Percentiles rank a stretch among this genome's conserved stretches.
These are phyloP conservation scores for Archilochus colubris DNA, from an alignment of 2,113 vertebrate genomes.

Conservation along the genomic window DNA sequence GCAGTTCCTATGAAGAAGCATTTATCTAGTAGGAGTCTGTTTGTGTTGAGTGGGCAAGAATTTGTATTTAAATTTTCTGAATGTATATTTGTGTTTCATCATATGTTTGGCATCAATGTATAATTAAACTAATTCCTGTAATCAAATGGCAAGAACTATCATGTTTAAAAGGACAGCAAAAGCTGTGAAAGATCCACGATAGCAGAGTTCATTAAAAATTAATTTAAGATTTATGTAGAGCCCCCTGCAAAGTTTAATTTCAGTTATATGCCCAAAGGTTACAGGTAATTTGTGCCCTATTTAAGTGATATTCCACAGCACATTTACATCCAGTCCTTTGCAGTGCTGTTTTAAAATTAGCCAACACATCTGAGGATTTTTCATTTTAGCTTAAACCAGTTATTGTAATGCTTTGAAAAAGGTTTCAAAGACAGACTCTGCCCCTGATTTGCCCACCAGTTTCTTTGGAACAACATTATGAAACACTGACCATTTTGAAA, in stretches of 20 bases:
- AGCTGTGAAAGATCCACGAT: constrained; percentile 29
- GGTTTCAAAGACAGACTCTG: neutral
- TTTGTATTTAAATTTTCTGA: constrained; percentile 36
- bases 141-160: constrained; percentile 47
- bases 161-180: constrained; percentile 40
- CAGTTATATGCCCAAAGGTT: neutral
- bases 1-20: neutral
- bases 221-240: neutral
- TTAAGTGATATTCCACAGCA: neutral
- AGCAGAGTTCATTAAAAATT: constrained; percentile 27
- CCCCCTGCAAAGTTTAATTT: neutral
- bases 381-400: neutral
- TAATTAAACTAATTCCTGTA: constrained; percentile 47
- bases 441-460: neutral
- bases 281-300: neutral
- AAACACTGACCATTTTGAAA: neutral
- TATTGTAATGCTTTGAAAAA: neutral
- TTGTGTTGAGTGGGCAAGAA: neutral
- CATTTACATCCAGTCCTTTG: neutral
- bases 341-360: neutral
- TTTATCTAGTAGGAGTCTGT: constrained; percentile 27
- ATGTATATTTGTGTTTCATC: neutral
- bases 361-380: neutral
- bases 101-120: neutral
- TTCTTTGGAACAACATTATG: neutral